Evolutionary conservation across 2,888 invertebrate species (phyloP).

Genomic region (Coelinius sp.): DNA sequence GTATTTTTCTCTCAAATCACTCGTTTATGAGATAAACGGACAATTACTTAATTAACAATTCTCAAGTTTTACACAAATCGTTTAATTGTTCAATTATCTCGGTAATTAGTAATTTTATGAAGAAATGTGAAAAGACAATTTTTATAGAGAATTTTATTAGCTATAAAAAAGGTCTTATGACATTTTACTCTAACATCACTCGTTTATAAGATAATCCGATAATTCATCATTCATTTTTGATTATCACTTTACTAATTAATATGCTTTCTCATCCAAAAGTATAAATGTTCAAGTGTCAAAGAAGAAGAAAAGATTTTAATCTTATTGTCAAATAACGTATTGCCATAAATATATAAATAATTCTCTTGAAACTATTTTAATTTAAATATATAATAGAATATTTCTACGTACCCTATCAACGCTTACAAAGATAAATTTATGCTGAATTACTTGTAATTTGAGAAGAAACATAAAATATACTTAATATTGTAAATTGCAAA

Average conservation of each 20-base stretch:
- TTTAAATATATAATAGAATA: not conserved
- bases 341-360: conserved; percentile 5
- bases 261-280: not conserved
- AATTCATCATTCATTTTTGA: too few species aligned
- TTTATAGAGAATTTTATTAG: too few species aligned
- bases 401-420: conserved; percentile 12
- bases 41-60: too few species aligned
- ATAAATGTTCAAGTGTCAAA: not conserved
- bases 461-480: not conserved
- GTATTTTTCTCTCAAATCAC: too few species aligned
- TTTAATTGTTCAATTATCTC: too few species aligned
- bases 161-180: too few species aligned
- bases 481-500: not conserved
- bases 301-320: not conserved
- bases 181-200: too few species aligned
- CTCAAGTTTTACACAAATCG: too few species aligned
- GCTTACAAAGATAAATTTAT: conserved; percentile 3
- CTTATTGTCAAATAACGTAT: not conserved
- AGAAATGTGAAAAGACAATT: too few species aligned
- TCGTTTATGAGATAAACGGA: too few species aligned
- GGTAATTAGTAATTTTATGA: too few species aligned
- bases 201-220: too few species aligned
- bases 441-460: not conserved
- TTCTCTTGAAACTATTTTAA: not conserved
- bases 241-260: not conserved